Percentiles rank a stretch among this genome's conserved stretches.
These are phyloP conservation scores for Drosophila sp. DNA, from an alignment of 1,140 invertebrate genomes.

Conservation along the genomic window DNA sequence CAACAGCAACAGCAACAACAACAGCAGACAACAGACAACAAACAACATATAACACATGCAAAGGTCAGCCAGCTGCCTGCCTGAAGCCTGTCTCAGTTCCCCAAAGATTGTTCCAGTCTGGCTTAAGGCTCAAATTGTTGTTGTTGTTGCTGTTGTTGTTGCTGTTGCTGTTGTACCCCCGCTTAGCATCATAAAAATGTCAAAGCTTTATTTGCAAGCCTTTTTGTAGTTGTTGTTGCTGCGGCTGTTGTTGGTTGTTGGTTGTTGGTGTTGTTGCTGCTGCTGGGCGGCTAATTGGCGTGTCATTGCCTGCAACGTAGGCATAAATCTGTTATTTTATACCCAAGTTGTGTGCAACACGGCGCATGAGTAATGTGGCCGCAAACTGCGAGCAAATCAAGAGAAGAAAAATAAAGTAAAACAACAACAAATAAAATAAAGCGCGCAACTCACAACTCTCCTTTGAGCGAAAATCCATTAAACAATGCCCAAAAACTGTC, in stretches of 20 bases:
- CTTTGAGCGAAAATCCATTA: conserved; percentile 34
- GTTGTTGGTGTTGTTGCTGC: conserved; percentile 21
- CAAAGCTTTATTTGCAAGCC: conserved; percentile 81
- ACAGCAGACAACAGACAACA: conserved; percentile 7
- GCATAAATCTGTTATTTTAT: conserved; percentile 84
- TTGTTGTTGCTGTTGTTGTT: conserved; percentile 31
- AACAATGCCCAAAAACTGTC: conserved; percentile 39
- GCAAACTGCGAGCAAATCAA: conserved; percentile 12
- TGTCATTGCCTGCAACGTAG: conserved; percentile 80
- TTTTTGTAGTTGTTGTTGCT: conserved; percentile 48
- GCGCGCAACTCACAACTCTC: conserved; percentile 7
- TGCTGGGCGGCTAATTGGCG: conserved; percentile 81
- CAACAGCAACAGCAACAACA: conserved; percentile 6
- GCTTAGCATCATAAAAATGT: conserved; percentile 84
- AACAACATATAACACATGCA: conserved; percentile 58
- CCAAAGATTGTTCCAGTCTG: conserved; percentile 66
- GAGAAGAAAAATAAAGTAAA: not conserved
- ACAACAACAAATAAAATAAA: conserved; percentile 8
- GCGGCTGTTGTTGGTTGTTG: conserved; percentile 28
- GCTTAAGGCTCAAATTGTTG: conserved; percentile 16
- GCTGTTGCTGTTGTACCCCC: conserved; percentile 46
- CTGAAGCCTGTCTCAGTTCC: conserved; percentile 51
- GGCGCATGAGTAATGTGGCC: conserved; percentile 79
- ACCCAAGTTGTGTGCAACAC: conserved; percentile 67
- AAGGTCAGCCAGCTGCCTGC: conserved; percentile 71